These are phyloP conservation scores for Myripristis murdjan DNA, from an alignment of 2,797 vertebrate species.

Conservation along the genomic window DNA sequence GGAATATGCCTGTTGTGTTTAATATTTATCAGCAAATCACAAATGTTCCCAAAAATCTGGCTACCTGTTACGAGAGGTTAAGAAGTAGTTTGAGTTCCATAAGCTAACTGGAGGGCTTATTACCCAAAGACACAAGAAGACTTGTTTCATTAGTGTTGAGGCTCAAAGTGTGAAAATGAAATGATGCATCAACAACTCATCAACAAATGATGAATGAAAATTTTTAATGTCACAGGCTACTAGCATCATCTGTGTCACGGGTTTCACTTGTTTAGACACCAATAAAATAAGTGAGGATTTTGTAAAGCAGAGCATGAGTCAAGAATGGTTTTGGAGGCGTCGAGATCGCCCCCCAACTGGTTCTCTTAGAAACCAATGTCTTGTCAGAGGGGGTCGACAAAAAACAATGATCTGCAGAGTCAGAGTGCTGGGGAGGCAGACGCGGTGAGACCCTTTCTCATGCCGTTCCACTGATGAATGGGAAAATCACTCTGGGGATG, in stretches of 20 bases:
- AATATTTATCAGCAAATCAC: no score
- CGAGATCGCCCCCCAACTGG: constrained; percentile 1
- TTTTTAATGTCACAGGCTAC: not conserved
- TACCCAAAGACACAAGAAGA: constrained; percentile 22
- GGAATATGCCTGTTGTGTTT: no score
- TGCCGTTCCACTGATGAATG: not conserved
- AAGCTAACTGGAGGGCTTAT: constrained; percentile 36
- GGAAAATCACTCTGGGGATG: not conserved
- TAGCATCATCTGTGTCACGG: constrained; percentile 8
- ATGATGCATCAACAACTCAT: constrained; percentile 13
- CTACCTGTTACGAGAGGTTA: constrained; percentile 46
- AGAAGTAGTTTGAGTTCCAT: constrained; percentile 50
- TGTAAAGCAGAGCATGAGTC: constrained; percentile 34
- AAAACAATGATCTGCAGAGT: constrained; percentile 27
- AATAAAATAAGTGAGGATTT: constrained; percentile 25
- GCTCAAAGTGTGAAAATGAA: constrained; percentile 48
- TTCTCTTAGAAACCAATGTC: constrained; percentile 40
- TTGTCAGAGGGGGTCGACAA: constrained; percentile 33
- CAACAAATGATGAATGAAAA: no score
- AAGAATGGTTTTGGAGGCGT: constrained; percentile 49
- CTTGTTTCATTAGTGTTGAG: constrained; percentile 44
- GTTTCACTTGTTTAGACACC: constrained; percentile 32
- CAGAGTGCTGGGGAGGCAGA: not conserved
- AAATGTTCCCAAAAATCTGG: no score
- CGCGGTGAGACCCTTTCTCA: not conserved